These are phyloP conservation scores for Neomorphus geoffroyi DNA, from an alignment of 2,797 vertebrate genomes.

Conservation along the genomic window DNA sequence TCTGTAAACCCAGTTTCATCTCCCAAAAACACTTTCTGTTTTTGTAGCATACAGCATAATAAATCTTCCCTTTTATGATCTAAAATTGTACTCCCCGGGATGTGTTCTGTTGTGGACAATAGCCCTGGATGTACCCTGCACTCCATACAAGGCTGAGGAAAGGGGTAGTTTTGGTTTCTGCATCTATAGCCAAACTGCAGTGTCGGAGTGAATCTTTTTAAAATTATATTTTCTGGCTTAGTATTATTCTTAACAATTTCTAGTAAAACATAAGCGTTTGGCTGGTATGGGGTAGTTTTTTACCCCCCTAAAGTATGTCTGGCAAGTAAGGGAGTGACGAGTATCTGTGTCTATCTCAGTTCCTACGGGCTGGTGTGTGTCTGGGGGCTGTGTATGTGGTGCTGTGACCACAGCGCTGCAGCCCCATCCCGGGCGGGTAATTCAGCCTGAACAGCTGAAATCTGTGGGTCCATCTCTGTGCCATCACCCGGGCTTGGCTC, in stretches of 20 bases:
- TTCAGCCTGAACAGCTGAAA: background rate
- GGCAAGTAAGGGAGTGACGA: fast-evolving
- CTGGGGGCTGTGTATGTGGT: fast-evolving
- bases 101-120: background rate
- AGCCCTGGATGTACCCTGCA: background rate
- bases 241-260: background rate
- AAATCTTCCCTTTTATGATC: background rate
- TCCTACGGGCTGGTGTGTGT: fast-evolving
- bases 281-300: background rate
- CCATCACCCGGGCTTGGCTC: fast-evolving
- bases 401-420: fast-evolving
- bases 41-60: background rate
- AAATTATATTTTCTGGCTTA: background rate
- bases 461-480: fast-evolving
- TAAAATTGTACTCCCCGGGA: background rate
- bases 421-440: fast-evolving
- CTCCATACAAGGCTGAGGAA: background rate
- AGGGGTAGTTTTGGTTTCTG: background rate
- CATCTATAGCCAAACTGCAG: background rate
- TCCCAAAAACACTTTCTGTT: background rate
- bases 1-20: background rate
- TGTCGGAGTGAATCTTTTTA: background rate
- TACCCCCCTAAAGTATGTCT: background rate
- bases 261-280: no score
- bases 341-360: fast-evolving